Conservation (phyloP, 2,113 vertebrate species). For the Micromys minutus region DNA sequence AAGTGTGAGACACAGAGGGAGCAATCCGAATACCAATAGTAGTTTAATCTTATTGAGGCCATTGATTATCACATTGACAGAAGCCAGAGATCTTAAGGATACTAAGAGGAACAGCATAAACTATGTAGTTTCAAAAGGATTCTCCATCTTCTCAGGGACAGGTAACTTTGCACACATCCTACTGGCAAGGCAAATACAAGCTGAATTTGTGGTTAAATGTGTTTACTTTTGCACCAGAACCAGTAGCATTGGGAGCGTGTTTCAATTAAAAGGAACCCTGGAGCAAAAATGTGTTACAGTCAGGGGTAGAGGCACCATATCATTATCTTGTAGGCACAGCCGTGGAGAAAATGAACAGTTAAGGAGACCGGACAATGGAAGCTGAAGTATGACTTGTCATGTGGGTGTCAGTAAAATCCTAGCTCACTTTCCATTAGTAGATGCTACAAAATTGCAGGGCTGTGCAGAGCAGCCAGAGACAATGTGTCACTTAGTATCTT, state of each 20-base stretch:
- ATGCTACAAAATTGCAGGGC: constrained; percentile 63
- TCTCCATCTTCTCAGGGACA: constrained; percentile 8
- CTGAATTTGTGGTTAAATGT: constrained; percentile 62
- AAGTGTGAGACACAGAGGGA: not conserved
- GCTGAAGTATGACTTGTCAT: constrained; percentile 79
- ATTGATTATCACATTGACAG: not conserved
- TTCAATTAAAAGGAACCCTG: constrained; percentile 83
- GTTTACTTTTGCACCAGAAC: constrained; percentile 78
- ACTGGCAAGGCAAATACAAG: constrained; percentile 52
- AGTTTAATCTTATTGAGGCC: not conserved
- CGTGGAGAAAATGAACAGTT: constrained; percentile 80
- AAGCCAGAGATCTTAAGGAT: constrained; percentile 8
- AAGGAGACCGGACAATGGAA: constrained; percentile 79
- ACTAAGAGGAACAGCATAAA: not conserved
- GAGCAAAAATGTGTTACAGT: constrained; percentile 77
- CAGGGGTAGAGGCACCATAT: constrained; percentile 76
- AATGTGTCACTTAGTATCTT: constrained; percentile 63
- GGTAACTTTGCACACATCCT: constrained; percentile 49
- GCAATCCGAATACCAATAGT: not conserved
- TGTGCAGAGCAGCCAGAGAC: constrained; percentile 45
- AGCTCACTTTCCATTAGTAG: constrained; percentile 70
- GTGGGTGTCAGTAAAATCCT: constrained; percentile 69
- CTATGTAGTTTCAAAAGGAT: constrained; percentile 21
- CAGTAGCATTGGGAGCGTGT: constrained; percentile 70
- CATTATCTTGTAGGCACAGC: constrained; percentile 72